Evolutionary conservation across 64 coral and sea anemone species (phyloP).

Genomic region (Acropora tenuis): DNA sequence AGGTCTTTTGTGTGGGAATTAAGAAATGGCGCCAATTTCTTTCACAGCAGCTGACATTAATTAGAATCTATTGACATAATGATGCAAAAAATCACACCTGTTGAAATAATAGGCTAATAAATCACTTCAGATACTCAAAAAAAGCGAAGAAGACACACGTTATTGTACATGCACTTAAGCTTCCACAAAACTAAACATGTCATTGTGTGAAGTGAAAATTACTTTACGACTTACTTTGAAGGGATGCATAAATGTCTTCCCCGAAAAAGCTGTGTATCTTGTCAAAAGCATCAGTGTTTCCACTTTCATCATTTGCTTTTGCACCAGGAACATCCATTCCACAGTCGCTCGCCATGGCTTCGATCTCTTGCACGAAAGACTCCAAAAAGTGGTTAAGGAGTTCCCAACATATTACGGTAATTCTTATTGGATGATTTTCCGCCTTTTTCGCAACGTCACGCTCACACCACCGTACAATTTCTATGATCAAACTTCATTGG

Average conservation of each 20-base stretch:
- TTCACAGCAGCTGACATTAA: not conserved
- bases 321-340: not conserved
- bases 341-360: not conserved
- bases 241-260: constrained; percentile 6
- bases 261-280: constrained; percentile 5
- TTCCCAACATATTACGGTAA: not conserved
- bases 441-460: not conserved
- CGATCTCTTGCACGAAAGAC: not conserved
- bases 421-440: not conserved
- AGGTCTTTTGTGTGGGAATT: not conserved
- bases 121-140: constrained; percentile 3
- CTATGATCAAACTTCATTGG: not conserved
- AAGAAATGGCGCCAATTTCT: constrained; percentile 9
- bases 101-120: constrained; percentile 2
- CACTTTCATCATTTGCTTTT: not conserved
- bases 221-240: constrained; percentile 11
- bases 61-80: not conserved
- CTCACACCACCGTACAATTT: not conserved
- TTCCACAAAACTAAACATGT: constrained; percentile 4
- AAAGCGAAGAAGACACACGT: not conserved
- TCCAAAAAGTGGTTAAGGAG: not conserved
- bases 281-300: constrained; percentile 1
- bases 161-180: not conserved
- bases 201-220: constrained; percentile 5
- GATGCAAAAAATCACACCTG: not conserved